These are phyloP conservation scores for Drosophila percnosoma DNA, from an alignment of 2,888 invertebrate genomes.

Conservation along the genomic window DNA sequence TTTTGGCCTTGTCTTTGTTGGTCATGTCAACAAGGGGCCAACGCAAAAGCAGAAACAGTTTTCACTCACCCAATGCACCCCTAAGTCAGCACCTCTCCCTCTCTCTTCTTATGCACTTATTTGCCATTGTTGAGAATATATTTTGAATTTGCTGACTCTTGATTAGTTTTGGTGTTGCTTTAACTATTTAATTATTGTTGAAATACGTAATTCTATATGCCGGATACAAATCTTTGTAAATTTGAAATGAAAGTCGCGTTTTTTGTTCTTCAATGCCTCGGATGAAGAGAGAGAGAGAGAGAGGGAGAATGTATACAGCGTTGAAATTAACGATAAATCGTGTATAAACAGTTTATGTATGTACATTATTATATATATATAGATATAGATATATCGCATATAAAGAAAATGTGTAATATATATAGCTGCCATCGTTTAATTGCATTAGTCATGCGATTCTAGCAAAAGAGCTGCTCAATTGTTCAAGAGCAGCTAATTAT, in stretches of 20 bases:
- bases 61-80: not conserved
- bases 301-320: not conserved
- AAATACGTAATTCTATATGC: not conserved
- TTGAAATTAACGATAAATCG: conserved; percentile 15
- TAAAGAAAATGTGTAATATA: conserved; percentile 5
- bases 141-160: not conserved
- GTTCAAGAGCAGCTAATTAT: conserved; percentile 10
- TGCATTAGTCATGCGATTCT: conserved; percentile 45
- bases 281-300: no score
- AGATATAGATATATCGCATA: conserved; percentile 2
- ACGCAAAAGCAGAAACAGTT: not conserved
- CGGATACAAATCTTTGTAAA: not conserved
- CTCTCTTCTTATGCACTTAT: not conserved
- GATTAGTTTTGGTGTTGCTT: not conserved
- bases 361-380: not conserved
- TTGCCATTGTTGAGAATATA: not conserved
- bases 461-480: conserved; percentile 17
- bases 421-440: conserved; percentile 29
- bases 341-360: conserved; percentile 9
- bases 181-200: not conserved
- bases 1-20: not conserved
- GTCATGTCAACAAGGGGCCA: no score
- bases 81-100: not conserved
- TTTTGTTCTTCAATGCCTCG: conserved; percentile 7
- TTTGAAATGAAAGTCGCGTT: not conserved